A percentile compares a stretch with the other conserved stretches of the same genome.
Evolutionary conservation across 1,140 invertebrate genomes (phyloP).

Genomic region (Lepidostoma basale): DNA sequence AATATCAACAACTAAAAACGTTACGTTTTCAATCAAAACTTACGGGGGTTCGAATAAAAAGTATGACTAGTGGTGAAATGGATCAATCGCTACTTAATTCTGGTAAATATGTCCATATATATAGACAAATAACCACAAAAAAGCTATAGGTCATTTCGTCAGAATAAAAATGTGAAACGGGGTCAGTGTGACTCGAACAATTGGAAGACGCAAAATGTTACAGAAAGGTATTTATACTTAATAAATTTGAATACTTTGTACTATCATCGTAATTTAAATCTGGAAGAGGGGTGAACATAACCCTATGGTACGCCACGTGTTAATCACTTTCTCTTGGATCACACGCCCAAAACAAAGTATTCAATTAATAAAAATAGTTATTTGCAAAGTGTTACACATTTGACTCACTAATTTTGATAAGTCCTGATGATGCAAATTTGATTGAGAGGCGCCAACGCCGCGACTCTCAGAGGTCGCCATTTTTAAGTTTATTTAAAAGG

Average conservation of each 20-base stretch:
- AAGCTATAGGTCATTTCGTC: too few species aligned
- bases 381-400: background rate
- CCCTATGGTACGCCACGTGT: constrained; percentile 33
- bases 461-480: constrained; percentile 58
- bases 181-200: too few species aligned
- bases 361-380: background rate
- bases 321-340: constrained; percentile 1
- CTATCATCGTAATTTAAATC: too few species aligned
- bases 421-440: constrained; percentile 62
- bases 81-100: background rate
- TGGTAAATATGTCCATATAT: background rate
- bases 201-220: too few species aligned
- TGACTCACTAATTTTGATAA: constrained; percentile 59
- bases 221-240: too few species aligned
- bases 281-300: constrained; percentile 22
- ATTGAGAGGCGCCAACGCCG: constrained; percentile 48
- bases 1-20: too few species aligned
- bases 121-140: constrained; percentile 11
- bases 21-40: too few species aligned
- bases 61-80: too few species aligned
- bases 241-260: too few species aligned
- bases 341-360: background rate
- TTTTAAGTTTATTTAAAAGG: constrained; percentile 35
- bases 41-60: too few species aligned
- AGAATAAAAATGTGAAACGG: too few species aligned